Evolutionary conservation across 2,113 vertebrate genomes (phyloP), one percentile per base, ranked within the genome.

Genomic region (Sorex araneus): DNA sequence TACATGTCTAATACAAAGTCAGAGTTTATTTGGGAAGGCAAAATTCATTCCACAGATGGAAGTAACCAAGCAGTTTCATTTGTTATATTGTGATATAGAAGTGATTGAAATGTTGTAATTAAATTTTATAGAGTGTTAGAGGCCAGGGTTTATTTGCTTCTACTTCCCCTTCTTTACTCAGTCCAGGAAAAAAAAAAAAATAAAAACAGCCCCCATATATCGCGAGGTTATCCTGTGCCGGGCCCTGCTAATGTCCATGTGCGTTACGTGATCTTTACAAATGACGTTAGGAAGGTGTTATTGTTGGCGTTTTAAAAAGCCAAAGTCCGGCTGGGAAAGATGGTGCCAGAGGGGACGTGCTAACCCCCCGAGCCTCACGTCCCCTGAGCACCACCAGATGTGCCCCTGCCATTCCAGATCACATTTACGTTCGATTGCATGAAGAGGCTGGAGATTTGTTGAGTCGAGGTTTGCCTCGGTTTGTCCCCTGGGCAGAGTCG

Each of bases 1-100:
- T 82, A 21, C 8, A 54, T 25, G 1, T 83, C 47, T 93, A 34
- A 66, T 77, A 27, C 50, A 43, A 91, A 91, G 40, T 64, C 78
- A 86, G 21, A 54, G 67, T 93, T 90, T 85, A 71, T 75, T 77
- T 92, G 86, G 69, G 78, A 86, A 77, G 28, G 50, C 73, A 79
- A 10, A 94, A 92, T 77, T 93, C 45, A 57, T 69, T 87, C 6
- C 76, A 23, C 50, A 69, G 86, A 70, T 88, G 77, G 82, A 81
- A 85, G 78, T 88, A 91, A 67, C 25, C 84, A 36, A 30, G 36
- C 57, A 60, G 21, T 91, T 93, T 77, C 73, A 34, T 95, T 15
- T 85, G 19, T 40, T 73, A 82, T 50, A 34, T 74, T 54, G 40
- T 45, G 67, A 16, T 93, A 66, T 15, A 71, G n/a, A 21, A 69